phyloP scores from a whole-genome alignment of 2,113 vertebrate genomes.

The Gorsachius goisagi region DNA sequence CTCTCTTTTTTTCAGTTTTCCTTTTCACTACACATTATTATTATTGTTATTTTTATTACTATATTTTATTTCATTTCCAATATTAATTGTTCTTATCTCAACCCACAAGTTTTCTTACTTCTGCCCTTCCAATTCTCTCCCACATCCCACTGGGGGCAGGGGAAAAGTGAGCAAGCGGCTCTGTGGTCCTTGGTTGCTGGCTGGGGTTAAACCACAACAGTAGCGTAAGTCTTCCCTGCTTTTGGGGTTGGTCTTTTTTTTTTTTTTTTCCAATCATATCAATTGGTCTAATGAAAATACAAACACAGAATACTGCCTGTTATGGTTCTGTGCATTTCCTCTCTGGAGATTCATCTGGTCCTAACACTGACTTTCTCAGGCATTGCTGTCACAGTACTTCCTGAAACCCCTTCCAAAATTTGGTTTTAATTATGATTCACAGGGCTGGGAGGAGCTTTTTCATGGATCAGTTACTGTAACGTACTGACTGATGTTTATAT shows the following conservation, averaged over 20 bases:
- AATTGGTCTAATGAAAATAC: background rate
- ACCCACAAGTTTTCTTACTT: no score
- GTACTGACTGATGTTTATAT: background rate
- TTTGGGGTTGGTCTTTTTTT: background rate
- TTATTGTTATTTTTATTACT: no score
- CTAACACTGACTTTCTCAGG: background rate
- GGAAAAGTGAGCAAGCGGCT: no score
- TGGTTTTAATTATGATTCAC: background rate
- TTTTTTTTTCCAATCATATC: background rate
- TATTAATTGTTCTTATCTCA: no score
- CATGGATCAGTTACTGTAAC: background rate
- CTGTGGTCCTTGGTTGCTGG: no score
- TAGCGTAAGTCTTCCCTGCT: background rate
- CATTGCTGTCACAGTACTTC: accelerated
- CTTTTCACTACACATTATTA: no score
- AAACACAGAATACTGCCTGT: background rate
- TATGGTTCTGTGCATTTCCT: background rate
- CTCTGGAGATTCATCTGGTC: background rate
- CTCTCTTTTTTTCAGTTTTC: no score
- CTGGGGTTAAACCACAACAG: no score
- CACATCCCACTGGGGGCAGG: no score
- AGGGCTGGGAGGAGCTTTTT: background rate
- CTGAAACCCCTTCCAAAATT: background rate
- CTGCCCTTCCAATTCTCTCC: no score
- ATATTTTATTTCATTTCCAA: no score